A percentile compares a stretch with the other conserved stretches of the same genome.
phyloP scores from a whole-genome alignment of 2,888 invertebrate genomes.

The Coremacera marginata region DNA sequence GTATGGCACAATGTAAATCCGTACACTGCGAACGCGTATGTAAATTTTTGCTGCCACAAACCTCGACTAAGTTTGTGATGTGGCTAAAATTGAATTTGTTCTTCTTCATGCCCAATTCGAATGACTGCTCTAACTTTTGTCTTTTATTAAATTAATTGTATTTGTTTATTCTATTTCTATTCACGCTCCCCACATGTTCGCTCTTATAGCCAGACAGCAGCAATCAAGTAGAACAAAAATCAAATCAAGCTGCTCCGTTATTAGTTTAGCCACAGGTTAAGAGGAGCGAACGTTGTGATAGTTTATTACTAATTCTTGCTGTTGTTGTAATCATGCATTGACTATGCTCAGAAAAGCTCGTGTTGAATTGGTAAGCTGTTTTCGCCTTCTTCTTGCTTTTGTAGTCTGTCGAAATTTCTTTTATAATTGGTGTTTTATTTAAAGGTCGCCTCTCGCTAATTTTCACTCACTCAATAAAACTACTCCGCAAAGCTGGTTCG shows the following conservation, averaged over 20 bases:
- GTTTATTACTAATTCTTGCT: neutral
- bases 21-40: neutral
- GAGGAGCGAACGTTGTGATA: too few relatives aligned
- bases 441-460: neutral
- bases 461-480: too few relatives aligned
- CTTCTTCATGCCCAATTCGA: neutral
- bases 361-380: neutral
- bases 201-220: conserved; percentile 7
- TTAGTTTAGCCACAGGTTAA: neutral
- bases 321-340: neutral
- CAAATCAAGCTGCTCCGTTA: conserved; percentile 3
- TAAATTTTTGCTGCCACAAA: neutral
- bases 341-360: neutral
- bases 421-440: neutral
- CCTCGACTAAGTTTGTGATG: conserved; percentile 26
- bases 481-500: too few relatives aligned
- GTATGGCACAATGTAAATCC: conserved; percentile 11
- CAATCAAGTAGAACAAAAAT: conserved; percentile 2
- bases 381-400: neutral
- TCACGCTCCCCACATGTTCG: neutral
- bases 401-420: neutral
- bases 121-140: neutral
- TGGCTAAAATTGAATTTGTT: conserved; percentile 29
- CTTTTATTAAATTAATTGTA: conserved; percentile 2
- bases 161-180: conserved; percentile 8